Base-by-base conservation (phyloP, 2,888 invertebrate genomes). In the Drosophila picticornis region DNA sequence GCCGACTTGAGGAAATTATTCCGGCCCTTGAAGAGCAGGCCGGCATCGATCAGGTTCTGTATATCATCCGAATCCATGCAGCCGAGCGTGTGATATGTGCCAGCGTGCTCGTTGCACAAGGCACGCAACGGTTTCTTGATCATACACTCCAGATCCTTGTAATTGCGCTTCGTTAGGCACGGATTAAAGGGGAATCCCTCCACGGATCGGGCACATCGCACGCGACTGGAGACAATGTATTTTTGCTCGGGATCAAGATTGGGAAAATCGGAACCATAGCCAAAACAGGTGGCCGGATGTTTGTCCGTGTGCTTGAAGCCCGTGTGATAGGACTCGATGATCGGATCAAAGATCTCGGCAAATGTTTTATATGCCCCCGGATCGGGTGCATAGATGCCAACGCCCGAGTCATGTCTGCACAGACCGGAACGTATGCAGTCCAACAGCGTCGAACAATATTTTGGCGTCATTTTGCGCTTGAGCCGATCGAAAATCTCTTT, bases 181-280 rank as follows among this genome's bases (percentile, higher is more conserved):
- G 99, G 98, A 95, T 98, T 99, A 96, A 99, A 99, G 83, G 98
- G 98, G 93, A 97, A 99, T 67, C 98, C 98, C 90, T 97, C 95
- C 94, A 97, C 92, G 90, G 97, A 98, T 92, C 99, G 97, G 64
- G 98, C 99, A 94, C 98, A 98, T 90, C 99, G 96, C 64, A 99
- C 98, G 91, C 99, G 97, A 90, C 99, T 99, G 60, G 98, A 98
- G 74, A 99, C 97, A 77, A 99, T 96, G 94, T 94, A 98, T 93
- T 98, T 96, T 84, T 96, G 95, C 90, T 96, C 95, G 60, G 99
- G 98, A 95, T 99, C 99, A 90, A 99, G 95, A 94, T 99, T 97
- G 91, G 96, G 96, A 87, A 99, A 97, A 84, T 96, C 95, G 93
- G 95, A 96, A 25, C 97, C 96, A 94, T 99, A 97, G 88, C 99